Evolutionary conservation across 1,140 invertebrate species (phyloP).

Genomic region (Tribolium castaneum): DNA sequence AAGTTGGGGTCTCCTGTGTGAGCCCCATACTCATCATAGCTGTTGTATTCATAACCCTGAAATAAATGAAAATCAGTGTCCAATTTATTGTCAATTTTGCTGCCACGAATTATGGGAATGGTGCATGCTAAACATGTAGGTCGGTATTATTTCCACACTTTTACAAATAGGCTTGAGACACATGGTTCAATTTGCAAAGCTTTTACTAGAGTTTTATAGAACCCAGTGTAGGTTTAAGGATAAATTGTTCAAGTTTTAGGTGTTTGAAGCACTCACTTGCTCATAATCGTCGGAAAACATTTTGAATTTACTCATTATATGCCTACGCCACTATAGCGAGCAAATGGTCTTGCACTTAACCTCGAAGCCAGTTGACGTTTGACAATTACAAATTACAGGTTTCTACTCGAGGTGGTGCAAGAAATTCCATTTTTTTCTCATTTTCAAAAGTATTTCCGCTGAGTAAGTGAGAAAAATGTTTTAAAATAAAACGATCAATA

Average conservation of each 20-base stretch:
- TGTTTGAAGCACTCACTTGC: conserved; percentile 59
- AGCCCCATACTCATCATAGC: conserved; percentile 73
- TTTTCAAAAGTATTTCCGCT: not conserved
- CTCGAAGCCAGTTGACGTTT: not conserved
- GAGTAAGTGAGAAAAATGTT: not conserved
- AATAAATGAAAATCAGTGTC: conserved; percentile 33
- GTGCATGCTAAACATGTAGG: conserved; percentile 60
- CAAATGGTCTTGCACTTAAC: not conserved
- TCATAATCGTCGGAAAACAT: conserved; percentile 69
- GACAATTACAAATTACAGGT: not conserved
- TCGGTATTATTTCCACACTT: conserved; percentile 43
- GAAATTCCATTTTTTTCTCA: not conserved
- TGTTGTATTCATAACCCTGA: conserved; percentile 67
- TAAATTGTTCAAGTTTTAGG: not conserved
- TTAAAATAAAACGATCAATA: not conserved
- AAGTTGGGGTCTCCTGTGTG: conserved; percentile 77
- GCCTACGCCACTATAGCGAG: not conserved
- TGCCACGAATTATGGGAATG: conserved; percentile 55
- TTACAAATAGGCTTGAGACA: conserved; percentile 2
- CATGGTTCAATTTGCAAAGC: conserved; percentile 26
- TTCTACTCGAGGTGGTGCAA: not conserved
- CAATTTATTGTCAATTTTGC: conserved; percentile 17
- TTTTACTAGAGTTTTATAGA: not conserved
- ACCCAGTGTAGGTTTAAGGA: not conserved
- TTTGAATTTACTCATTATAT: conserved; percentile 46